Evolutionary conservation across 2,888 invertebrate genomes (phyloP), one percentile per base, ranked within the genome.

Genomic region (Orgyia antiqua): DNA sequence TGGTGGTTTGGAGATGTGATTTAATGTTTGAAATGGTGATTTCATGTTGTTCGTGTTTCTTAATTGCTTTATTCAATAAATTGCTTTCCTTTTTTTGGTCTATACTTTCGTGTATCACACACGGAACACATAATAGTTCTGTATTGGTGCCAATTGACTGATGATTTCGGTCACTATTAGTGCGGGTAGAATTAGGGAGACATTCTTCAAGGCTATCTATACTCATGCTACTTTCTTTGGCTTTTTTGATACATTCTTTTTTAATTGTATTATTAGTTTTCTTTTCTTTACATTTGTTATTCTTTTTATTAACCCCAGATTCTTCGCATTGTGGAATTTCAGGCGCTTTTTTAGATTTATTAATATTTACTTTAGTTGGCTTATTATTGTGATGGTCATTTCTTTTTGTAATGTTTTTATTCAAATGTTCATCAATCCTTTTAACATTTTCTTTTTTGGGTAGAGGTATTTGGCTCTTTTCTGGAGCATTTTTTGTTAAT

Each of bases 81-180:
- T 4, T 33, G 48, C 46, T 57, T 61, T 31, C 40, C 31, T 53
- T 55, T 41, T 67, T 74, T 8, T 49, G 48, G 13, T 74, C 76
- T 8, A 33, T 11, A 35, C 46, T 67, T 32, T 68, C 64, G 33
- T 86, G 76, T 46, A 86, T 80, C 1, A 79, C 64, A 51, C 86
- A 86, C 10, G 84, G 84, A 26, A 74, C 53, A 51, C 83, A 84
- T 29, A 77, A 51, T 8, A 84, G 54, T 50, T 82, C 80, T 10
- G 77, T 80, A 39, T 82, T 79, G 18, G 77, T 74, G 3, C 75
- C 79, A 39, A 79, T 51, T 12, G 79, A 75, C 36, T 72, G 70
- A 40, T 58, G 63, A 24, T 58, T 67, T 44, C 58, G 61, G 24
- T 57, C 57, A 17, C 39, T 43, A 4, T 10, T 26, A 11, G 23